Evolutionary conservation across 2,888 invertebrate species (phyloP), one percentile per base, ranked within the genome.

Genomic region (Yponomeuta cagnagella): DNA sequence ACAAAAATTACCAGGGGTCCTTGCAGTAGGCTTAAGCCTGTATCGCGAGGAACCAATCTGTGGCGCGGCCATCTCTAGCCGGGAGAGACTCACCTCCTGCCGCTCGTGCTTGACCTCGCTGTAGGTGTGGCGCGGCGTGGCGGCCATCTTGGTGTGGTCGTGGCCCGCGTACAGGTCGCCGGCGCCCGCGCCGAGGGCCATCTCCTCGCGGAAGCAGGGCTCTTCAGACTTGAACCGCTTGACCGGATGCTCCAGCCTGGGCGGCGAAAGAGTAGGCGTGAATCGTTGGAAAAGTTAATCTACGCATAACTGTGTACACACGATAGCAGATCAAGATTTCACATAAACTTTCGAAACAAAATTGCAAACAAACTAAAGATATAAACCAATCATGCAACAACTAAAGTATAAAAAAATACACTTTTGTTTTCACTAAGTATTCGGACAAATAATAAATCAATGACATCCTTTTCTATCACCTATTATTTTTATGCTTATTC

Each of bases 211-310:
- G 77, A 87, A 85, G 73, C 79, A 74, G 74, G 75, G 79, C 77
- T 94, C 89, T 69, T 86, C 93, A 52, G 94, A 93, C 87, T 97
- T 96, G 88, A 97, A 96, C 78, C 96, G 95, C 89, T 98, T 98
- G 73, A 98, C 96, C 0, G 98, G 97, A 90, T 97, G 96, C 85
- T 97, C 96, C 80, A 97, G 93, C 97, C 97, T 95, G 76, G 3
- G 3, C 6, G 12, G 2, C 12, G 63, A 23, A 5, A 37, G 3
- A 58, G 12, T 4, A 15, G 52, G 52, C 12, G 2, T 43, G 43
- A 43, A 43, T 43, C 43, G 43, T 8, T 8, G 8, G 4, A 43
- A 31, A 63, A 68, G 43, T 37, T 52, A 31, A 66, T 31, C 4
- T 4, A 58, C 9, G 63, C 3, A 30, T 43, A 43, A 43, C 43